Conservation (phyloP, 2,113 vertebrate genomes). For the Anthoscopus minutus region DNA sequence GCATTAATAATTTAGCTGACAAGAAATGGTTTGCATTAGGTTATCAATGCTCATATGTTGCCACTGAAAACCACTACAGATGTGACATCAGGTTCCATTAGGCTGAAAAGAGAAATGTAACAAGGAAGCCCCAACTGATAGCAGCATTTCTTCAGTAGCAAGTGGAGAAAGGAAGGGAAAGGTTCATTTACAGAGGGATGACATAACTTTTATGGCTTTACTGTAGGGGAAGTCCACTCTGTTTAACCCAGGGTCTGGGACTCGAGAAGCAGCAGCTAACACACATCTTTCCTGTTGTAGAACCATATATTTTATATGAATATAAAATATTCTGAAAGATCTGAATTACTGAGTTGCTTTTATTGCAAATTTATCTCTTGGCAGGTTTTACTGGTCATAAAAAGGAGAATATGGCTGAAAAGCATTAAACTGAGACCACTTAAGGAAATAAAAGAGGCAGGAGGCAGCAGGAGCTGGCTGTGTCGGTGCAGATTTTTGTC, state of each 20-base stretch:
- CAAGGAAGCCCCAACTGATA: not conserved
- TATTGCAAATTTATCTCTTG: not conserved
- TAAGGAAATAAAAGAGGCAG: not conserved
- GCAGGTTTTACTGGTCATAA: not conserved
- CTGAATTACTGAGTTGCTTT: not conserved
- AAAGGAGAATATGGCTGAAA: not conserved
- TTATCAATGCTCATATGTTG: not conserved
- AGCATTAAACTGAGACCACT: not conserved
- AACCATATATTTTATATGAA: not conserved
- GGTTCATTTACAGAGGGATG: not conserved
- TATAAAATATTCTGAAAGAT: too few species aligned
- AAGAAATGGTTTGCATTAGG: not conserved
- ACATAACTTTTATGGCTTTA: not conserved
- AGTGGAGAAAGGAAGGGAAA: not conserved
- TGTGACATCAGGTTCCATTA: conserved; percentile 37
- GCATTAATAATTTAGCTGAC: conserved; percentile 22
- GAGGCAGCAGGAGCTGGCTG: not conserved
- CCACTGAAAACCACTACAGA: not conserved
- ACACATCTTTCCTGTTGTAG: not conserved
- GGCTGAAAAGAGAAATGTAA: not conserved
- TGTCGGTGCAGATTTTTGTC: not conserved
- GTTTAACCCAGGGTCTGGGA: not conserved
- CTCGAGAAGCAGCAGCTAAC: not conserved
- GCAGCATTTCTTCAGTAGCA: not conserved
- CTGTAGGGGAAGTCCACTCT: not conserved